These are phyloP conservation scores for Pantelozetes paolii DNA, from an alignment of 2,888 invertebrate species.

Conservation along the genomic window DNA sequence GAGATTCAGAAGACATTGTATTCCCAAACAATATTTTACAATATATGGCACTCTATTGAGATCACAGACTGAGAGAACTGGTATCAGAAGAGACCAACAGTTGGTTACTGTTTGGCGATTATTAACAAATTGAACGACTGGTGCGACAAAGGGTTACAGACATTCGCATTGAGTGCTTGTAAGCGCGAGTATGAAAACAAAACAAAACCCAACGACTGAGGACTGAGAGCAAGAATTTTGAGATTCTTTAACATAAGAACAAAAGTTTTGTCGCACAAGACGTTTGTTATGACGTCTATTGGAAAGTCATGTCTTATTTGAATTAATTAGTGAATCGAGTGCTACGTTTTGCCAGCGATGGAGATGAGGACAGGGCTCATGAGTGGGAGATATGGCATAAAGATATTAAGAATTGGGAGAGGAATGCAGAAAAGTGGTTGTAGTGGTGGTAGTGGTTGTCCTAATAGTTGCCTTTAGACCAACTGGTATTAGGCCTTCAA, in stretches of 20 bases:
- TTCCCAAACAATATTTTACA: neutral
- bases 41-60: slow-evolving; percentile 32
- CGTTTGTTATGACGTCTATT: slow-evolving; percentile 16
- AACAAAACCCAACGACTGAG: slow-evolving; percentile 1
- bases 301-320: slow-evolving; percentile 19
- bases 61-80: neutral
- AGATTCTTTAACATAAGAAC: slow-evolving; percentile 9
- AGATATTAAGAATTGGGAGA: slow-evolving; percentile 29
- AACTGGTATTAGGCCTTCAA: slow-evolving; percentile 33
- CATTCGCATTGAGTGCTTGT: no score
- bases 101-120: neutral
- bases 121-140: neutral
- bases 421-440: slow-evolving; percentile 32
- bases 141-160: neutral
- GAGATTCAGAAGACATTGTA: neutral
- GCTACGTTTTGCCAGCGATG: neutral
- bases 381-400: slow-evolving; percentile 37
- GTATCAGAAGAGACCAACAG: no score
- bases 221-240: slow-evolving; percentile 16
- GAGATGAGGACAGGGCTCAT: slow-evolving; percentile 26
- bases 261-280: slow-evolving; percentile 25
- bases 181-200: neutral
- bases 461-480: slow-evolving; percentile 32
- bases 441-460: no score
- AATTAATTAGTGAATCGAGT: neutral